Evolutionary conservation across 2,888 invertebrate species (phyloP).

Genomic region (Agriopis aurantiaria): DNA sequence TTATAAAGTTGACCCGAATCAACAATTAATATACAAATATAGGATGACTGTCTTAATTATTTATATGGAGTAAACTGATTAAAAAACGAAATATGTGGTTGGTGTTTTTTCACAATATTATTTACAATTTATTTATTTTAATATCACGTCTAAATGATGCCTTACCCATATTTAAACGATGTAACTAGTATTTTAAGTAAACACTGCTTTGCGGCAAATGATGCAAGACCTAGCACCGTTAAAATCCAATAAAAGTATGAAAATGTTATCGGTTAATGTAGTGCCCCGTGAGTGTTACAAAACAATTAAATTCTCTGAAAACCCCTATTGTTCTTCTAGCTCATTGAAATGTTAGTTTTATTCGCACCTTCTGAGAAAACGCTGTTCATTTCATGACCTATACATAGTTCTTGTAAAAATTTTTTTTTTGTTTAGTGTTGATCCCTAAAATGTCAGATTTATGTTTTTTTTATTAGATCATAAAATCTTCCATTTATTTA

Average conservation of each 20-base stretch:
- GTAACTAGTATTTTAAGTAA: not conserved
- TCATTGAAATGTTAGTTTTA: conserved; percentile 21
- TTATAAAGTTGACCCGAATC: not conserved
- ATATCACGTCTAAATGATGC: not conserved
- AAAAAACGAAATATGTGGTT: not conserved
- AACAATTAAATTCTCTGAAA: conserved; percentile 36
- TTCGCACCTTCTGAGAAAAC: conserved; percentile 5
- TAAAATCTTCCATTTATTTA: not conserved
- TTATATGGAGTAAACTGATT: not conserved
- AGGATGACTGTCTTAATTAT: no score
- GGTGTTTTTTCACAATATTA: not conserved
- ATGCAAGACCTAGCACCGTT: conserved; percentile 21
- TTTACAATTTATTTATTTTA: not conserved
- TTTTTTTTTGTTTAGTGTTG: not conserved
- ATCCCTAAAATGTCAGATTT: not conserved
- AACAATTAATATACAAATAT: not conserved
- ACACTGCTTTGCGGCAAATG: not conserved
- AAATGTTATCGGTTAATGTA: not conserved
- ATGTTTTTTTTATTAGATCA: not conserved
- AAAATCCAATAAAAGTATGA: conserved; percentile 35
- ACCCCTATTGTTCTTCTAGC: conserved; percentile 38
- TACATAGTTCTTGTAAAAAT: not conserved
- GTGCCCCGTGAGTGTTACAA: conserved; percentile 7
- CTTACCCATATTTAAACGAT: not conserved
- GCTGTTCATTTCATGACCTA: not conserved